Percentiles rank a stretch among this genome's conserved stretches.
phyloP scores from a whole-genome alignment of 1,140 invertebrate genomes.

The Meloidogyne floridensis region DNA sequence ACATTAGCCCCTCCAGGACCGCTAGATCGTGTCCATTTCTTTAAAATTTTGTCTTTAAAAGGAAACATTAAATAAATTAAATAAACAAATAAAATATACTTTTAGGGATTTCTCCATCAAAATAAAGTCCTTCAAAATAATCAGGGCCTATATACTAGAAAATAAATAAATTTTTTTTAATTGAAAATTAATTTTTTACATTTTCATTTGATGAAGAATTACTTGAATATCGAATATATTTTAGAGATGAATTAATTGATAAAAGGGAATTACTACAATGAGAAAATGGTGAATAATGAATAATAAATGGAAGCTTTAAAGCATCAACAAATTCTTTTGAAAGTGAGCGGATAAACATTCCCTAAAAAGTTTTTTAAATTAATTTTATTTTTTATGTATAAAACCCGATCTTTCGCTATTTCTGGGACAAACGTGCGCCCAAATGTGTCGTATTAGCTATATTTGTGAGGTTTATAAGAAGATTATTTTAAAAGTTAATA shows the following conservation, averaged over 20 bases:
- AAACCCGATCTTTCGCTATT: no score
- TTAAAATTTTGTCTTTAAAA: slow-evolving; percentile 42
- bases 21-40: slow-evolving; percentile 33
- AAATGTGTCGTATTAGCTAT: no score
- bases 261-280: neutral
- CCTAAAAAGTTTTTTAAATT: no score
- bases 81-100: slow-evolving; percentile 28
- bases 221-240: neutral
- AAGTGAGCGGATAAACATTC: neutral
- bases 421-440: no score
- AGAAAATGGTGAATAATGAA: neutral
- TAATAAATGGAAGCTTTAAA: neutral
- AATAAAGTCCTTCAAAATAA: slow-evolving; percentile 28
- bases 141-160: neutral
- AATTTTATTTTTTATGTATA: no score
- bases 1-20: slow-evolving; percentile 51
- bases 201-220: neutral
- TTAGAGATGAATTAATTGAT: neutral
- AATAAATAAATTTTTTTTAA: neutral
- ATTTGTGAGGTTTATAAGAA: no score
- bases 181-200: neutral
- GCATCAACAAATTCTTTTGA: neutral
- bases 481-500: no score
- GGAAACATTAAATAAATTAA: neutral
- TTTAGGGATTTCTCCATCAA: slow-evolving; percentile 38